These are phyloP conservation scores for Melieria crassipennis DNA, from an alignment of 2,888 invertebrate genomes.

Conservation along the genomic window DNA sequence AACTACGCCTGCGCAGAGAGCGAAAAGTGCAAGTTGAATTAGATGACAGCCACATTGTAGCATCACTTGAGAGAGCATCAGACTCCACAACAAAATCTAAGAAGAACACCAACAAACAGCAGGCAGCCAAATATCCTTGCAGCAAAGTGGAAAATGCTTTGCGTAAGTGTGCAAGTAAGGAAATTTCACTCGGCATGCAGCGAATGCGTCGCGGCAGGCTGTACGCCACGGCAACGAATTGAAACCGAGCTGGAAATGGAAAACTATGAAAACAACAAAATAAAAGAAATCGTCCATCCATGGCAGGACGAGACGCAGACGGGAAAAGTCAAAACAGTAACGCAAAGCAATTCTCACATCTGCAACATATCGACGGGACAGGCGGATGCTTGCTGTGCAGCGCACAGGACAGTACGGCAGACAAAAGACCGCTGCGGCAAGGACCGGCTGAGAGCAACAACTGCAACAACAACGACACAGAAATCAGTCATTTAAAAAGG, in stretches of 20 bases:
- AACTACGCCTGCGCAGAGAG: background rate
- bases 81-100: background rate
- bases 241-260: background rate
- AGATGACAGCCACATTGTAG: no score
- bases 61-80: background rate
- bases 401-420: background rate
- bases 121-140: background rate
- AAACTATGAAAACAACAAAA: conserved; percentile 20
- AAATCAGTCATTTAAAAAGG: conserved; percentile 62
- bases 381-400: background rate
- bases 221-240: background rate
- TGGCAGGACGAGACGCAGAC: background rate
- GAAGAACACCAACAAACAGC: background rate
- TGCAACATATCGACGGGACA: conserved; percentile 18
- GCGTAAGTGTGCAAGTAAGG: background rate
- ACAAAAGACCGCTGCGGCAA: conserved; percentile 11
- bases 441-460: conserved; percentile 2
- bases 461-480: conserved; percentile 28
- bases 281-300: background rate
- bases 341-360: conserved; percentile 27
- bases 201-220: conserved; percentile 11
- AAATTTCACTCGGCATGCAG: conserved; percentile 20
- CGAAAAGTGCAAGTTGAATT: background rate
- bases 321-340: conserved; percentile 27
- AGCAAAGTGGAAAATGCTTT: no score